phyloP scores from a whole-genome alignment of 2,888 invertebrate species.

The Scaptomyza parva region DNA sequence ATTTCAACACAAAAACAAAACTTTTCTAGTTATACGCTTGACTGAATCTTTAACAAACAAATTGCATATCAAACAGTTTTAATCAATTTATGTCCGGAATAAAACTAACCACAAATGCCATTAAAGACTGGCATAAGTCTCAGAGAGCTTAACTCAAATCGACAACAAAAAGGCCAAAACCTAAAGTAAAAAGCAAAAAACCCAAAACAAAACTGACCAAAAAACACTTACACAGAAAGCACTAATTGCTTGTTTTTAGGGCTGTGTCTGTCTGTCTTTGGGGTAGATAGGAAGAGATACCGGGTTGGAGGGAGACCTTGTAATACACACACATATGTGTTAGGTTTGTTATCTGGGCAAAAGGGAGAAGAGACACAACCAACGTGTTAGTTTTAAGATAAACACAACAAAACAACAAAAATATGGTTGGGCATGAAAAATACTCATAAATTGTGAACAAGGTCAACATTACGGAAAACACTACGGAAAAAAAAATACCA shows the following conservation, averaged over 20 bases:
- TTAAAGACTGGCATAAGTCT: slow-evolving; percentile 39
- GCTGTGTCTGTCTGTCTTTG: not conserved
- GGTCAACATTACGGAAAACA: slow-evolving; percentile 62
- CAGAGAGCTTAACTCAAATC: slow-evolving; percentile 16
- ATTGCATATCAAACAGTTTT: not conserved
- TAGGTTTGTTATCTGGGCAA: slow-evolving; percentile 53
- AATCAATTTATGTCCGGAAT: slow-evolving; percentile 27
- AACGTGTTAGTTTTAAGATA: slow-evolving; percentile 67
- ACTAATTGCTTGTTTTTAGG: slow-evolving; percentile 46
- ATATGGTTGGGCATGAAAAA: slow-evolving; percentile 43
- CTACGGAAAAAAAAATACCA: too few species aligned
- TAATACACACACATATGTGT: slow-evolving; percentile 30
- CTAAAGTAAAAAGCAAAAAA: slow-evolving; percentile 16
- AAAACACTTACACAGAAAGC: slow-evolving; percentile 4
- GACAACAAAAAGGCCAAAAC: slow-evolving; percentile 30
- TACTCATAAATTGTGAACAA: slow-evolving; percentile 67
- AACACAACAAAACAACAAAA: slow-evolving; percentile 40
- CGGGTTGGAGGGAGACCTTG: not conserved
- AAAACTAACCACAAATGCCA: slow-evolving; percentile 18
- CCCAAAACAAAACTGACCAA: slow-evolving; percentile 18
- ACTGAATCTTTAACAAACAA: not conserved
- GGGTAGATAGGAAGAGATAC: not conserved
- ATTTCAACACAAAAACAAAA: slow-evolving; percentile 3
- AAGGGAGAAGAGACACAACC: slow-evolving; percentile 6
- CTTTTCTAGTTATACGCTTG: slow-evolving; percentile 17